Percentiles rank a stretch among this genome's conserved stretches.
Conservation (phyloP, 2,888 invertebrate genomes). For the Allygus modestus region DNA sequence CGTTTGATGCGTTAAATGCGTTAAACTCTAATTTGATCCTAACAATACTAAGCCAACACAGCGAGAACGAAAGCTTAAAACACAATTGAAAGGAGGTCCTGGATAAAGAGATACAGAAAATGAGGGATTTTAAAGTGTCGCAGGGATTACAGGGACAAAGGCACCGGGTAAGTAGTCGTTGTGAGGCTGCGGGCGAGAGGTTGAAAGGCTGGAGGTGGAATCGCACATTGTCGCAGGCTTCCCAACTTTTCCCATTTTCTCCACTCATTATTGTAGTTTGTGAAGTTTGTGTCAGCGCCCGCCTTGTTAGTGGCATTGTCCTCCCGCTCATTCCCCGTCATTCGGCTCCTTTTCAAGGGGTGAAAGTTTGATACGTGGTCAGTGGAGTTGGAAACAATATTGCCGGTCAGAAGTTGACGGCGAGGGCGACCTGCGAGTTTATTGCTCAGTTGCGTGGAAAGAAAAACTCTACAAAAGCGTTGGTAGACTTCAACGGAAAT, state of each 20-base stretch:
- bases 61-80: background rate
- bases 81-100: background rate
- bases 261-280: slow-evolving; percentile 59
- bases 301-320: slow-evolving; percentile 50
- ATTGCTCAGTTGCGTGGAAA: too few species aligned
- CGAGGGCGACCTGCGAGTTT: too few species aligned
- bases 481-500: too few species aligned
- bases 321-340: too few species aligned
- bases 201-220: background rate
- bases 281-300: slow-evolving; percentile 1
- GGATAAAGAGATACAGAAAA: slow-evolving; percentile 17
- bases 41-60: too few species aligned
- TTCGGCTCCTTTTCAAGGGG: background rate
- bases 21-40: too few species aligned
- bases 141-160: slow-evolving; percentile 28
- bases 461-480: too few species aligned
- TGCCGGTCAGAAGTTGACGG: too few species aligned
- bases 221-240: slow-evolving; percentile 32
- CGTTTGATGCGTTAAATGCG: too few species aligned
- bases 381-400: background rate
- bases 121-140: slow-evolving; percentile 47
- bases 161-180: slow-evolving; percentile 45
- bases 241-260: slow-evolving; percentile 60
- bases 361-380: slow-evolving; percentile 9
- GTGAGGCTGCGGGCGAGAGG: background rate